Evolutionary conservation across 2,888 invertebrate genomes (phyloP).

Genomic region (Baccha elongata): DNA sequence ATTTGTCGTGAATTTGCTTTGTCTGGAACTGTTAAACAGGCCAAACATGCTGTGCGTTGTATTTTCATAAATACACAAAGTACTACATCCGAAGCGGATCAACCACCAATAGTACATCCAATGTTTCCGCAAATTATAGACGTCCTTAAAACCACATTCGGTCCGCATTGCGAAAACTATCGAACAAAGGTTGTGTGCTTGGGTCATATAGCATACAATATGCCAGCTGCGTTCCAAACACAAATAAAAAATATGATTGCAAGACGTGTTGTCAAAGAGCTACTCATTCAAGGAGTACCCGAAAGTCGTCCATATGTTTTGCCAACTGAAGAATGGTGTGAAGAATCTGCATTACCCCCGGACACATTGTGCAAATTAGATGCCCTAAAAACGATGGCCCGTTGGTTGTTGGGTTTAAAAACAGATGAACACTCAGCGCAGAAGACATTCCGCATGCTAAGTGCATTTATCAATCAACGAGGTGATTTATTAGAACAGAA

Average conservation of each 20-base stretch:
- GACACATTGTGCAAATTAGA: constrained; percentile 96
- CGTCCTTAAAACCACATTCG: constrained; percentile 89
- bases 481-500: constrained; percentile 92
- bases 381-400: constrained; percentile 97
- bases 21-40: constrained; percentile 96
- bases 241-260: constrained; percentile 97
- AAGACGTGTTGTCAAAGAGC: constrained; percentile 96
- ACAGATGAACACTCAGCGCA: constrained; percentile 93
- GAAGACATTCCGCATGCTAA: constrained; percentile 96
- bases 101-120: constrained; percentile 83
- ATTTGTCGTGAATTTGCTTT: constrained; percentile 94
- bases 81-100: constrained; percentile 78
- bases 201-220: constrained; percentile 96
- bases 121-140: constrained; percentile 93
- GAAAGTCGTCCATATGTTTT: constrained; percentile 83
- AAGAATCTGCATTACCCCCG: constrained; percentile 92
- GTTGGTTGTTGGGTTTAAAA: constrained; percentile 96
- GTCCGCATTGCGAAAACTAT: constrained; percentile 90
- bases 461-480: constrained; percentile 96
- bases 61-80: constrained; percentile 89
- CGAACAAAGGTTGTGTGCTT: constrained; percentile 96
- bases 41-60: constrained; percentile 97
- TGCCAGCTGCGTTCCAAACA: constrained; percentile 94
- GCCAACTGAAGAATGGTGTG: constrained; percentile 87
- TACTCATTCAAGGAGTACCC: constrained; percentile 91